Base-by-base conservation (phyloP, 2,797 vertebrate genomes). In the Phoeniculus purpureus region DNA sequence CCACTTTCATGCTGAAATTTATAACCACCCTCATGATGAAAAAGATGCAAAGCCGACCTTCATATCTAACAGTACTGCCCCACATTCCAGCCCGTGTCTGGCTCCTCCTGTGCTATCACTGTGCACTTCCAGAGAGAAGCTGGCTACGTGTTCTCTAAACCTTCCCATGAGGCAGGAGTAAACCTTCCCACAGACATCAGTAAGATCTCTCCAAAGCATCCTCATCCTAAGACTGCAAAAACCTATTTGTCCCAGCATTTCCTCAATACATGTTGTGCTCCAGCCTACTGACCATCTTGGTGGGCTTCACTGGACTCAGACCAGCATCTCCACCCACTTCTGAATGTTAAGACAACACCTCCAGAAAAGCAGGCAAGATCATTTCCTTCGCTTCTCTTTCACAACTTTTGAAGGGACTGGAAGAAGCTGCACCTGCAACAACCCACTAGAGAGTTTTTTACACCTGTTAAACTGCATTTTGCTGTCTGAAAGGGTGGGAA, bases 221-320 rank as follows among this genome's bases (percentile, higher is more conserved):
- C 81, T 54, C 25, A 19, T 55, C 27, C 48, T 37, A 31, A 72
- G 16, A 4, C 37, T 55, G 43, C 61, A 47, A n/a, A 68, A 78
- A 18, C 2, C 2, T 21, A 15, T 1, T 32, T 54, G 15, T 72
- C 43, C 45, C n/a, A 54, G 18, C 1, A 0, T 62, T 18, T 81
- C 19, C 45, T 88, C 47, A 15, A 23, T 8, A 26, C 4, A 1
- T 16, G 6, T 16, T 7, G 10, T 61, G 37, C 47, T 75, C n/a
- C 76, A 71, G 34, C 6, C n/a, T 51, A 11, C 0, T 50, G 29
- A 43, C 6, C 0, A 0, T 18, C 37, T 61, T 15, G 3, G 18
- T 23, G 32, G 15, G 23, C 32, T 81, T 43, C 62, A 25, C 59
- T 61, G 29, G 6, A 29, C 37, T 65, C 61, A 47, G 68, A 26